A percentile compares a stretch with the other conserved stretches of the same genome.
Evolutionary conservation across 2,113 vertebrate species (phyloP).

Genomic region (Malurus melanocephalus): DNA sequence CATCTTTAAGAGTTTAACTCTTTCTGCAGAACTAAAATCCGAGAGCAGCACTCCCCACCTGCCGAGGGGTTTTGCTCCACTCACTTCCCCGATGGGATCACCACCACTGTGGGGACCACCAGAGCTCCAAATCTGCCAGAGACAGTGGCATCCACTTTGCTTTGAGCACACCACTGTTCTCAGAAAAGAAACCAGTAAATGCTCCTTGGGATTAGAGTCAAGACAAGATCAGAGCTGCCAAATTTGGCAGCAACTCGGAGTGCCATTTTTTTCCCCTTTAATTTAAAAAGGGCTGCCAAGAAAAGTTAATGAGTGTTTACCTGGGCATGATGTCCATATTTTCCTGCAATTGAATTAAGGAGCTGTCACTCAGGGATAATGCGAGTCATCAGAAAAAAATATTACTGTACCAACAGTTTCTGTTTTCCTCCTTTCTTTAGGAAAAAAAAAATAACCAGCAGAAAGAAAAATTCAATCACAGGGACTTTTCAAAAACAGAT

Average conservation of each 20-base stretch:
- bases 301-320: constrained; percentile 58
- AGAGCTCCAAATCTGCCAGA: neutral
- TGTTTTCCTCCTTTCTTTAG: neutral
- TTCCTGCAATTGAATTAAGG: constrained; percentile 23
- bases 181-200: neutral
- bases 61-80: neutral
- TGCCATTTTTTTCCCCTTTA: neutral
- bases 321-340: constrained; percentile 28
- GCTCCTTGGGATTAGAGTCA: constrained; percentile 3
- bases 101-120: fast-evolving
- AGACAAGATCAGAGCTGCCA: constrained; percentile 52
- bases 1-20: constrained; percentile 21
- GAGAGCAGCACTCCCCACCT: neutral
- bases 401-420: constrained; percentile 16
- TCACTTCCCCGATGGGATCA: fast-evolving
- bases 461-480: neutral
- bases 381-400: constrained; percentile 34
- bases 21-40: neutral
- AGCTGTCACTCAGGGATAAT: constrained; percentile 23
- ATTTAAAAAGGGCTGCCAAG: constrained; percentile 37
- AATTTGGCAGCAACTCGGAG: constrained; percentile 23
- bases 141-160: neutral
- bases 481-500: neutral
- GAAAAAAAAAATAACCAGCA: neutral
- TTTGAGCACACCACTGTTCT: neutral